Percentiles rank a stretch among this genome's conserved stretches.
phyloP scores from a whole-genome alignment of 2,888 invertebrate genomes.

The Protophormia terraenovae region DNA sequence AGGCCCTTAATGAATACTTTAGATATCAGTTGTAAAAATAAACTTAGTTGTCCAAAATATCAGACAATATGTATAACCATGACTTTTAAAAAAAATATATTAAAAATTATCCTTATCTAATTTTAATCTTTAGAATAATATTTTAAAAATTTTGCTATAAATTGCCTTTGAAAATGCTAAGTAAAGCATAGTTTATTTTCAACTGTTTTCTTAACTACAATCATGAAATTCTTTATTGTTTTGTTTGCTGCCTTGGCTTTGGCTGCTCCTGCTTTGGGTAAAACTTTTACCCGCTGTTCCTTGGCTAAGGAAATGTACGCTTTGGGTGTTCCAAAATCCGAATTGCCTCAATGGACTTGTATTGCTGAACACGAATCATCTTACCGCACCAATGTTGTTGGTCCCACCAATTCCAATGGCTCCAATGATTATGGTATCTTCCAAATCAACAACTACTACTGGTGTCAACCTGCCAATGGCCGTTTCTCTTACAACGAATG shows the following conservation, averaged over 20 bases:
- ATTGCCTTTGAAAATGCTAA: background rate
- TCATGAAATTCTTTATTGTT: conserved; percentile 11
- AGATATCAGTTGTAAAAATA: too few relatives aligned
- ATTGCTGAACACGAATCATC: conserved; percentile 60
- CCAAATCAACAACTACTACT: conserved; percentile 73
- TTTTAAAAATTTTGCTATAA: background rate
- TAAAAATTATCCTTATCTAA: too few relatives aligned
- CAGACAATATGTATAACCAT: too few relatives aligned
- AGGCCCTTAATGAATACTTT: too few relatives aligned
- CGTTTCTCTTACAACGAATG: conserved; percentile 75
- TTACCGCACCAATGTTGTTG: conserved; percentile 78
- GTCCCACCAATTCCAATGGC: too few relatives aligned
- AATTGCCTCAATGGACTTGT: conserved; percentile 74
- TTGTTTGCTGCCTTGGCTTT: conserved; percentile 51
- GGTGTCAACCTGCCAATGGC: conserved; percentile 74
- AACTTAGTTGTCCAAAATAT: too few relatives aligned
- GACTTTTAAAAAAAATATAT: too few relatives aligned
- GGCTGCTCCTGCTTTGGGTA: conserved; percentile 66
- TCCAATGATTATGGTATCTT: too few relatives aligned
- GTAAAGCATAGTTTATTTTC: background rate
- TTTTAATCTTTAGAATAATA: too few relatives aligned
- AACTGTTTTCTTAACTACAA: conserved; percentile 31
- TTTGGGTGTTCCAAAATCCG: conserved; percentile 71
- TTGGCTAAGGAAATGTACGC: conserved; percentile 74
- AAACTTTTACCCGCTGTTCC: conserved; percentile 72